Evolutionary conservation across 2,888 invertebrate species (phyloP), one percentile per base, ranked within the genome.

Genomic region (Apodemia zela): DNA sequence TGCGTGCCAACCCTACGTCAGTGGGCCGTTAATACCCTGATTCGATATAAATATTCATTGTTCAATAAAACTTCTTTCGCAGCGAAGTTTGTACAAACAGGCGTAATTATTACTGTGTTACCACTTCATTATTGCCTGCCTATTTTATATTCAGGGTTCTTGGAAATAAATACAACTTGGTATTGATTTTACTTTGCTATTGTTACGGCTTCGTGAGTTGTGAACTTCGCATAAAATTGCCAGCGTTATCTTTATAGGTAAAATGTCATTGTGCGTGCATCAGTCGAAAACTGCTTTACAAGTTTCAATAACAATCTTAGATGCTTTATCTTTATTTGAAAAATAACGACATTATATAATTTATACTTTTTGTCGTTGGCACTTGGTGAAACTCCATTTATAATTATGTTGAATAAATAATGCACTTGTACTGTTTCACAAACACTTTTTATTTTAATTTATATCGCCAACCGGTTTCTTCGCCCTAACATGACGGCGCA

Each of bases 21-120:
- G 65, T 62, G 54, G 66, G 68, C 69, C 66, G 67, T 69, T 73
- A 71, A 67, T 67, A 67, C 65, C 68, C 67, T 68, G 69, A 72
- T 71, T 73, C 68, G 64, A 66, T 72, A 70, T 69, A 71, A 70
- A 71, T 70, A 70, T 70, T 70, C 67, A 71, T 67, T 68, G 69
- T 68, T 65, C 69, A 66, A 68, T 71, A 63, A 66, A 67, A 66
- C 64, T 69, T 67, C 17, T 51, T 67, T 61, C 54, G 59, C 63
- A 60, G 59, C 58, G 58, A 66, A 54, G 68, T 66, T 66, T 47
- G 33, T 65, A 64, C 60, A 66, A 69, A 67, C 64, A 67, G 67
- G 63, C 59, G 18, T 51, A 51, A 18, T 51, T 21, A 51, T 51
- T 21, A 21, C 51, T 21, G 51, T 51, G 51, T 51, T 51, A 51